Conservation (phyloP, 2,797 vertebrate species). For the Rhinella marina region DNA sequence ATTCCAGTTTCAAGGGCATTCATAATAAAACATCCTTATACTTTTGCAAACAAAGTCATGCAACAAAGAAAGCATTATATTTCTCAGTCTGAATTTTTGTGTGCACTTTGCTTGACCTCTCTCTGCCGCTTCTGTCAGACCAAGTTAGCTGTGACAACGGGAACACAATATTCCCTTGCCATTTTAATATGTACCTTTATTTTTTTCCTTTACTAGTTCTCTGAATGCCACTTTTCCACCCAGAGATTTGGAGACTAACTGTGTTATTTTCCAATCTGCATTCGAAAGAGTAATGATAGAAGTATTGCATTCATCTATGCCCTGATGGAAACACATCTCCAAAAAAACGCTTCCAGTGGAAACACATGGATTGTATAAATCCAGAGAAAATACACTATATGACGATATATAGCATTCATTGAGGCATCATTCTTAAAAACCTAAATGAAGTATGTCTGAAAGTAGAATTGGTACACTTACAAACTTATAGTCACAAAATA, state of each 20-base stretch:
- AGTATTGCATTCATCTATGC: background rate
- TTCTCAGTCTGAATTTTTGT: constrained; percentile 31
- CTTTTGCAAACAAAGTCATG: constrained; percentile 36
- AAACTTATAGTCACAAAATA: no score
- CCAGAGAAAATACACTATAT: background rate
- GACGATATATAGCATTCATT: background rate
- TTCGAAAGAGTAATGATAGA: background rate
- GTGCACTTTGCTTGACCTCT: constrained; percentile 52
- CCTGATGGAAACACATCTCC: background rate
- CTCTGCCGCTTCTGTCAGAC: constrained; percentile 44
- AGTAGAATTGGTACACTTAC: no score
- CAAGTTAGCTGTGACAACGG: constrained; percentile 44
- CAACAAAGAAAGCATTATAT: constrained; percentile 54
- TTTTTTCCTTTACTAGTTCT: constrained; percentile 14
- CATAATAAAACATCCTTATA: constrained; percentile 34
- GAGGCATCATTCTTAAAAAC: background rate
- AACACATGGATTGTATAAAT: background rate
- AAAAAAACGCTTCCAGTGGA: background rate
- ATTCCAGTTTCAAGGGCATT: constrained; percentile 31
- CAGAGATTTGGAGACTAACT: background rate
- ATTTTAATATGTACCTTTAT: constrained; percentile 31
- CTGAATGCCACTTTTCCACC: constrained; percentile 14
- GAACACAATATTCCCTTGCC: constrained; percentile 45
- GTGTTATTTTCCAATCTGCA: constrained; percentile 11
- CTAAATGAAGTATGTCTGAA: no score